Base-by-base conservation (phyloP, 2,888 invertebrate genomes). In the Erebia ligea region DNA sequence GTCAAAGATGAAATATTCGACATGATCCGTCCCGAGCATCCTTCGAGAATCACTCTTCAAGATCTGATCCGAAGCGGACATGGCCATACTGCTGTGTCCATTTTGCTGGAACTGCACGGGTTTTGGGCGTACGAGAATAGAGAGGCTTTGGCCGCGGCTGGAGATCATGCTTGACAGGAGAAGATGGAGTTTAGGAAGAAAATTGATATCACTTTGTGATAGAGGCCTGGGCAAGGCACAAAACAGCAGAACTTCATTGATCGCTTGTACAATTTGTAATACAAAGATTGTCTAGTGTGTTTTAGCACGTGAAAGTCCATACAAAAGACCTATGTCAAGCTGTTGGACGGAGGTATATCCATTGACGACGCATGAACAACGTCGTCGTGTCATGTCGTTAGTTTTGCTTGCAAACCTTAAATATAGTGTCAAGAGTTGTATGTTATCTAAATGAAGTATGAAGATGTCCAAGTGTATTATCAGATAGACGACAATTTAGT, bases 1-100 rank as follows among this genome's bases (percentile, higher is more conserved):
- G 97, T 99, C 0, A 98, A 98, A 86, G 98, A 99, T 93, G 99
- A 99, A 92, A 97, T 99, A 78, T 99, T 98, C 92, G 99, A 99
- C 91, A 99, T 99, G 99, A 98, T 99, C 1, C 96, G 98, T 75
- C 98, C 99, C 0, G 95, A 94, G 71, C 95, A 98, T 87, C 97
- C 98, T 0, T 94, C 95, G 11, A 95, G 95, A 84, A 98, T 99
- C 76, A 98, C 98, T 0, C 90, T 98, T 3, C 95, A 96, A 78
- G 99, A 99, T 92, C 94, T 99, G 68, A 94, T 98, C 63, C 93
- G 81, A 79, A 97, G 98, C 89, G 98, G 98, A 0, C 98, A 98
- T 88, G 99, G 98, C 0, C 98, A 98, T 81, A 98, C 98, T 0
- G 97, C 99, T 72, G 96, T 98, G 54, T 98, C 98, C 81, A 98